Conservation (phyloP, 2,113 vertebrate species). For the Ia io region DNA sequence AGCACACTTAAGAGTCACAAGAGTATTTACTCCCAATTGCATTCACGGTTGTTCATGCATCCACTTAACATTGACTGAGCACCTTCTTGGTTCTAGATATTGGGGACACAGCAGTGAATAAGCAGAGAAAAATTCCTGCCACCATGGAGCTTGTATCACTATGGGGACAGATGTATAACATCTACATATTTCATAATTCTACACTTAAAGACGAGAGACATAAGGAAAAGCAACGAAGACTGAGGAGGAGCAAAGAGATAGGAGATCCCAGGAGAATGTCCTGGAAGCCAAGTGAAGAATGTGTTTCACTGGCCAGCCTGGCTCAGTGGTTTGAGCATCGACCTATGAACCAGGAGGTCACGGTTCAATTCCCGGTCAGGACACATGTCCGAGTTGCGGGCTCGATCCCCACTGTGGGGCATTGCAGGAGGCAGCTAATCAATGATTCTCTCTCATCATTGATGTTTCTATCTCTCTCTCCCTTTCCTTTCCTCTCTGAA, state of each 20-base stretch:
- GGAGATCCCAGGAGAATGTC: background rate
- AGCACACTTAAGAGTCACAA: background rate
- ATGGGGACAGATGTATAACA: background rate
- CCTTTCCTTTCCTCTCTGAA: too few relatives aligned
- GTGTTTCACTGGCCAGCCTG: too few relatives aligned
- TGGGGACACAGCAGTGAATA: background rate
- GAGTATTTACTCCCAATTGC: background rate
- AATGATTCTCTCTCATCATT: too few relatives aligned
- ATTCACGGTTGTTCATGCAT: background rate
- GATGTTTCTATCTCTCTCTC: too few relatives aligned
- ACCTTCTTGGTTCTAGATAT: background rate
- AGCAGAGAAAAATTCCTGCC: background rate
- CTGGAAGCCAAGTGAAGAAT: background rate
- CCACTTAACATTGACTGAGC: background rate
- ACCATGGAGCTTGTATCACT: background rate
- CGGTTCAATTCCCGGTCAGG: too few relatives aligned
- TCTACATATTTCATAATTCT: background rate
- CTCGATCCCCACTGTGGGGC: too few relatives aligned
- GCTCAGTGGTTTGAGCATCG: too few relatives aligned
- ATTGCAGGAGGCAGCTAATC: too few relatives aligned
- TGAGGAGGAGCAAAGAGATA: background rate
- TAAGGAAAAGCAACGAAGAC: background rate
- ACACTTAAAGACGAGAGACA: background rate
- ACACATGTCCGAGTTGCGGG: too few relatives aligned
- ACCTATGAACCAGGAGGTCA: too few relatives aligned